Evolutionary conservation across 2,797 vertebrate species (phyloP).

Genomic region (Hoplostethus atlanticus): DNA sequence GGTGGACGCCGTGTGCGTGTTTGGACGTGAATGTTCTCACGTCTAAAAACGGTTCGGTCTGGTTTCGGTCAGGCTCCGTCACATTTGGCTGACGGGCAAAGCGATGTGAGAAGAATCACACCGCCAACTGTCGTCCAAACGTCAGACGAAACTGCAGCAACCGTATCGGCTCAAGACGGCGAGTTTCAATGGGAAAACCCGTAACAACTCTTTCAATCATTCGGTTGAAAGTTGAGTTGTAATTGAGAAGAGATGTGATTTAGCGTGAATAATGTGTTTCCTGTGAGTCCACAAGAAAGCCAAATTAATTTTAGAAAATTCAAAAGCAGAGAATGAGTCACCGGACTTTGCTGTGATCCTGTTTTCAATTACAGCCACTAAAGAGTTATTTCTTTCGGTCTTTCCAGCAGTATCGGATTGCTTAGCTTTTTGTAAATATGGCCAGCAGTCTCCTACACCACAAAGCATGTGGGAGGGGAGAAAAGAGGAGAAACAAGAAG

Average conservation of each 20-base stretch:
- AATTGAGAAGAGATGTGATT: background rate
- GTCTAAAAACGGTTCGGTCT: background rate
- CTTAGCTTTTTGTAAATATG: conserved; percentile 70
- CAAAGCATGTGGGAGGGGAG: conserved; percentile 42
- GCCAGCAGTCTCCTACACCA: conserved; percentile 43
- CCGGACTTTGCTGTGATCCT: conserved; percentile 56
- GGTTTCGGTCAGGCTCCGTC: conserved; percentile 4
- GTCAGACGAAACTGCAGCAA: too few species aligned
- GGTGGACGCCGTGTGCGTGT: background rate
- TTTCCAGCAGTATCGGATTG: conserved; percentile 60
- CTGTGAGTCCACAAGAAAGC: conserved; percentile 23
- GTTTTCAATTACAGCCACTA: conserved; percentile 81
- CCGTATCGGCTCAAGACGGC: background rate
- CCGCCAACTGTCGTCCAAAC: background rate
- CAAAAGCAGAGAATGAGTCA: conserved; percentile 61
- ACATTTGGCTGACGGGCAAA: conserved; percentile 2
- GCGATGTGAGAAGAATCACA: background rate
- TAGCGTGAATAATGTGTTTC: conserved; percentile 25
- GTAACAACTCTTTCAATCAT: too few species aligned
- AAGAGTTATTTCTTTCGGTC: conserved; percentile 35
- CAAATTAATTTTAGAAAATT: conserved; percentile 53
- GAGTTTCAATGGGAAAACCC: background rate
- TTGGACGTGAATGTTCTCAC: conserved; percentile 6
- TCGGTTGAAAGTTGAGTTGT: background rate
- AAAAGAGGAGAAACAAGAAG: conserved; percentile 35